Evolutionary conservation across 2,888 invertebrate genomes (phyloP).

Genomic region (Cephus spinipes): DNA sequence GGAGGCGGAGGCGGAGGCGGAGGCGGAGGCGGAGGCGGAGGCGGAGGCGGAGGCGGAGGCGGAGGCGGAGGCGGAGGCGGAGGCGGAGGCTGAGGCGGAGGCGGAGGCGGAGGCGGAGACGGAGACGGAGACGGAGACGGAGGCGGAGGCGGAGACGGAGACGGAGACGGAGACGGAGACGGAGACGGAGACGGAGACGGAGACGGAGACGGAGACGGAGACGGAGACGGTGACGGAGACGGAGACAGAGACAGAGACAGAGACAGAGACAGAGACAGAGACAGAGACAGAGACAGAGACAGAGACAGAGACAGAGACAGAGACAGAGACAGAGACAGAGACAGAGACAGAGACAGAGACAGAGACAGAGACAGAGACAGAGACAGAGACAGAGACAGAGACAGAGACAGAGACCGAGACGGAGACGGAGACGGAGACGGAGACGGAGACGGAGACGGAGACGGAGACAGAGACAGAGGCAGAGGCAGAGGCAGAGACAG

Average conservation of each 20-base stretch:
- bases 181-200: neutral
- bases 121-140: neutral
- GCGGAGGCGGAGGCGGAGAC: neutral
- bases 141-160: neutral
- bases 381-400: constrained; percentile 6
- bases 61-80: neutral
- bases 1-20: neutral
- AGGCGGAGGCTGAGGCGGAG: neutral
- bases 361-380: constrained; percentile 4
- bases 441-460: neutral
- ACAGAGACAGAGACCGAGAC: constrained; percentile 10
- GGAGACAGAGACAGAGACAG: too few relatives aligned
- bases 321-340: too few relatives aligned
- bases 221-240: too few relatives aligned
- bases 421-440: constrained; percentile 1
- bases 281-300: too few relatives aligned
- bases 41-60: neutral
- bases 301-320: too few relatives aligned
- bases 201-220: neutral
- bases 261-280: too few relatives aligned
- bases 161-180: neutral
- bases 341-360: neutral
- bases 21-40: neutral
- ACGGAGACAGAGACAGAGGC: too few relatives aligned
- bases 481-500: too few relatives aligned